A percentile compares a stretch with the other conserved stretches of the same genome.
Conservation (phyloP, 2,113 vertebrate species). For the Eolophus roseicapilla region DNA sequence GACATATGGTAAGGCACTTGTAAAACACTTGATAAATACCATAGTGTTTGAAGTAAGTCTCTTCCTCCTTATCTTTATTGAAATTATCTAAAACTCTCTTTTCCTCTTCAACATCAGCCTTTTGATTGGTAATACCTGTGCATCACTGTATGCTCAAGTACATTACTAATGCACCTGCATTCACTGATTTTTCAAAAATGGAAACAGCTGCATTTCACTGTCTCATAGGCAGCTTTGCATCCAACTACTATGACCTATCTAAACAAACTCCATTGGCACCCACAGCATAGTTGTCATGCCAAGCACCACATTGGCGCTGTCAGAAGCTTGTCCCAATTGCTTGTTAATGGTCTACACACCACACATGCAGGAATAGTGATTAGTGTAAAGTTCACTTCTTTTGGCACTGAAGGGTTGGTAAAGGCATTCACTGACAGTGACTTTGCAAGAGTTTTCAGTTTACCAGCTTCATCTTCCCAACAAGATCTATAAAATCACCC, state of each 20-base stretch:
- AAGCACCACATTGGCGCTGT: not conserved
- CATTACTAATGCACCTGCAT: not conserved
- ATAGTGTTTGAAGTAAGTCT: not conserved
- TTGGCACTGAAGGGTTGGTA: not conserved
- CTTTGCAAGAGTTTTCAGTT: not conserved
- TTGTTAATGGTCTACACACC: not conserved
- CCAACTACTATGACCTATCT: not conserved
- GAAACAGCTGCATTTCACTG: not conserved
- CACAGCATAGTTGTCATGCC: not conserved
- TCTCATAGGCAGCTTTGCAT: not conserved
- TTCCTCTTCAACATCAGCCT: not conserved
- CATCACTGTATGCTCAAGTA: not conserved
- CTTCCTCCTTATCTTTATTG: not conserved
- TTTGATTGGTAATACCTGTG: not conserved
- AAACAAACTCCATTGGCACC: not conserved
- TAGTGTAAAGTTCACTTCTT: fast-evolving
- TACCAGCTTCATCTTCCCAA: not conserved
- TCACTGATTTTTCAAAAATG: not conserved
- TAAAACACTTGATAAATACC: not conserved
- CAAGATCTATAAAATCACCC: not conserved
- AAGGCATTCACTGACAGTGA: not conserved
- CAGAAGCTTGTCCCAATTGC: not conserved
- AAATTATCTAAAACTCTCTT: not conserved
- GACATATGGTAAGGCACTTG: not conserved
- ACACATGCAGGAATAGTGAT: not conserved